These are phyloP conservation scores for Gisinianus flammeolus DNA, from an alignment of 2,888 invertebrate species.

Conservation along the genomic window DNA sequence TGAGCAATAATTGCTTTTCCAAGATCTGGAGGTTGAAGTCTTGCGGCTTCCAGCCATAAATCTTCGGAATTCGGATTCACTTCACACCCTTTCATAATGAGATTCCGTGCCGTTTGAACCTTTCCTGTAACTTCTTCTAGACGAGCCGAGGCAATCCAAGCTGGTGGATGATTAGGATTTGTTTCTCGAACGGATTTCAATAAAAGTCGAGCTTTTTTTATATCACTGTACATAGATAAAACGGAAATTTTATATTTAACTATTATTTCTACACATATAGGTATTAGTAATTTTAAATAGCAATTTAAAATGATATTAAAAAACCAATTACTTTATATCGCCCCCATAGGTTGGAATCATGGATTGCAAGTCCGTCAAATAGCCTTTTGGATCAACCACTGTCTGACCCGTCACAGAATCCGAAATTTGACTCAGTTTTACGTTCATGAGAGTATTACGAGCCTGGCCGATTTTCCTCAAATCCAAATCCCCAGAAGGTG, in stretches of 20 bases:
- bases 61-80: constrained; percentile 97
- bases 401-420: constrained; percentile 99
- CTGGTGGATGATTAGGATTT: constrained; percentile 98
- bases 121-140: constrained; percentile 98
- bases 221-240: constrained; percentile 70
- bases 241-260: constrained; percentile 23
- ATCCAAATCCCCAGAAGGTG: constrained; percentile 81
- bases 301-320: too few relatives aligned
- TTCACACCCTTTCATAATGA: constrained; percentile 97
- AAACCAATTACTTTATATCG: constrained; percentile 82
- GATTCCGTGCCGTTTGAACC: constrained; percentile 91
- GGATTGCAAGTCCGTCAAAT: constrained; percentile 97
- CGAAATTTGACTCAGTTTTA: constrained; percentile 94
- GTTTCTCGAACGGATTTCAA: constrained; percentile 94
- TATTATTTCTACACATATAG: not conserved
- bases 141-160: constrained; percentile 98
- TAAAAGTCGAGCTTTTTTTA: constrained; percentile 92
- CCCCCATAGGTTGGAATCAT: constrained; percentile 99
- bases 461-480: constrained; percentile 98
- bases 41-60: constrained; percentile 96
- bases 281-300: not conserved
- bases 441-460: constrained; percentile 98
- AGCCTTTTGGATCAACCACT: constrained; percentile 99
- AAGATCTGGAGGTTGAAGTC: constrained; percentile 90
- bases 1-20: constrained; percentile 96